phyloP scores from a whole-genome alignment of 2,113 vertebrate genomes.

The Gymnobelideus leadbeateri region DNA sequence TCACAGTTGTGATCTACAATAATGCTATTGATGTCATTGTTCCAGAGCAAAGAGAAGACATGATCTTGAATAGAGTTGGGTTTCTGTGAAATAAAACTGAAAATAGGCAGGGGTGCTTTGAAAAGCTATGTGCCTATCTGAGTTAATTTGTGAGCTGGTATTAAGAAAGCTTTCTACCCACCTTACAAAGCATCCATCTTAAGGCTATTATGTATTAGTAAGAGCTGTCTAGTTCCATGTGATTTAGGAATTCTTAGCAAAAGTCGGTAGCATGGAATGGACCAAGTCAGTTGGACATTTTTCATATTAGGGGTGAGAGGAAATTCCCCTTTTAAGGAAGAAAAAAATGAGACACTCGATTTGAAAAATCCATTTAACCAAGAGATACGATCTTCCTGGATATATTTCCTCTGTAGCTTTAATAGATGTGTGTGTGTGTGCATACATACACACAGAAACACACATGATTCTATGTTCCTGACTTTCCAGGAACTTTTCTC shows the following conservation, averaged over 20 bases:
- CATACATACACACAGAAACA: not conserved
- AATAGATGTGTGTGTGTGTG: not conserved
- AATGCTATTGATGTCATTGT: not conserved
- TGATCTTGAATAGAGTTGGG: not conserved
- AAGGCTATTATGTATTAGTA: not conserved
- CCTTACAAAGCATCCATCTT: not conserved
- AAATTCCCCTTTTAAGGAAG: not conserved
- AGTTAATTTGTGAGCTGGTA: slow-evolving; percentile 1
- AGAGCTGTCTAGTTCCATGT: not conserved
- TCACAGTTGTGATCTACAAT: not conserved
- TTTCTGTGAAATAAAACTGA: not conserved
- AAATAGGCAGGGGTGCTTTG: slow-evolving; percentile 4
- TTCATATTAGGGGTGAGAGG: not conserved
- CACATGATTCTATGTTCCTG: not conserved
- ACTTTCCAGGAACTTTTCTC: not conserved
- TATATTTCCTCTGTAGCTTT: not conserved
- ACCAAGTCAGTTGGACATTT: not conserved
- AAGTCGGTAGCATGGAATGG: not conserved
- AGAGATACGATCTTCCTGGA: not conserved
- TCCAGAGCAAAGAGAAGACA: slow-evolving; percentile 23
- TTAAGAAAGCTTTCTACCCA: not conserved
- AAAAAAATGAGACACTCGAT: not conserved
- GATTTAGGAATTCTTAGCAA: slow-evolving; percentile 6
- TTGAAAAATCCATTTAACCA: not conserved
- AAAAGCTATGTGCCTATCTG: slow-evolving; percentile 1